Conservation (phyloP, 2,113 vertebrate species). For the Microtus oregoni region DNA sequence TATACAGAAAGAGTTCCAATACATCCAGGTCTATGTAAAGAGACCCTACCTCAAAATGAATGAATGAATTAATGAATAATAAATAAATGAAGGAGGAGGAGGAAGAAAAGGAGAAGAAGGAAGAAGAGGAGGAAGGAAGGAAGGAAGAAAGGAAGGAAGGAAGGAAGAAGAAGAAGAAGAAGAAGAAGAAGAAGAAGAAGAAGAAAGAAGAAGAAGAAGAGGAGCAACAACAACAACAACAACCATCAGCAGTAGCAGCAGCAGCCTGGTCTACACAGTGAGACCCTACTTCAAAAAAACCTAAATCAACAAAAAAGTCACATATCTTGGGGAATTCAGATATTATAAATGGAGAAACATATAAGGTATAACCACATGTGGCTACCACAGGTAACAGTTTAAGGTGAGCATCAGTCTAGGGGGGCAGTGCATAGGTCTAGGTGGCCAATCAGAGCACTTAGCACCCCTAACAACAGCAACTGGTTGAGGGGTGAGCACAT, state of each 20-base stretch:
- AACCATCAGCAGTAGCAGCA: too few species aligned
- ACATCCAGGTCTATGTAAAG: not conserved
- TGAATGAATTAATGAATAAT: not conserved
- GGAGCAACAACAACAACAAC: too few species aligned
- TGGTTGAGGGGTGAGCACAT: not conserved
- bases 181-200: too few species aligned
- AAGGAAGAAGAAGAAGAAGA: too few species aligned
- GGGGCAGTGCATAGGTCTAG: not conserved
- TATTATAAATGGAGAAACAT: not conserved
- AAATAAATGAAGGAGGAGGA: not conserved
- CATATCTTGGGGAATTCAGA: not conserved
- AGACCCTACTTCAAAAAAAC: not conserved
- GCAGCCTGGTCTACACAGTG: not conserved
- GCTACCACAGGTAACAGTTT: not conserved
- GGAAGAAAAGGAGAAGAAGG: too few species aligned
- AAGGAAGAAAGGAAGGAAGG: too few species aligned
- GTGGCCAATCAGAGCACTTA: not conserved
- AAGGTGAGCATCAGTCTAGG: not conserved
- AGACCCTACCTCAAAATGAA: not conserved
- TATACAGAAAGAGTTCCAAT: not conserved
- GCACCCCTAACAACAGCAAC: not conserved
- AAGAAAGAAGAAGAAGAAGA: too few species aligned
- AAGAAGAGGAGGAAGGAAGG: too few species aligned
- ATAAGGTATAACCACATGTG: not conserved
- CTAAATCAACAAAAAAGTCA: not conserved